phyloP scores from a whole-genome alignment of 2,113 vertebrate species.

The human (Homo sapiens) region DNA sequence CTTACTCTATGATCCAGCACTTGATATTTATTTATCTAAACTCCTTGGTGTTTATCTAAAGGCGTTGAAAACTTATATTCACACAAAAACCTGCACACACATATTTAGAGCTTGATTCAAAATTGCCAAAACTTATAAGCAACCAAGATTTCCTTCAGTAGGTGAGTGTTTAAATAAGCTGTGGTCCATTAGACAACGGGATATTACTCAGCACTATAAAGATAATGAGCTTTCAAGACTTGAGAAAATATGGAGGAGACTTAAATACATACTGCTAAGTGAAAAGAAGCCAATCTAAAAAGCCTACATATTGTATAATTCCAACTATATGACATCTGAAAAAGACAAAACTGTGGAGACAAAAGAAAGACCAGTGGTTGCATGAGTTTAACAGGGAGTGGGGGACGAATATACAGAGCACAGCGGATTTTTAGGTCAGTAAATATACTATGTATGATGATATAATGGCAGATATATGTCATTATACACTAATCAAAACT shows the following conservation, averaged over 20 bases:
- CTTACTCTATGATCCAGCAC: not conserved
- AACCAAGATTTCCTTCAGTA: not conserved
- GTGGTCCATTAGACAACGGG: not conserved
- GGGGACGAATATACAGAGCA: not conserved
- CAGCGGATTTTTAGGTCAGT: too few relatives aligned
- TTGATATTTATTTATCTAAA: not conserved
- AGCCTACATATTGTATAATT: not conserved
- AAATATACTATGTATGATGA: not conserved
- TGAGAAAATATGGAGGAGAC: not conserved
- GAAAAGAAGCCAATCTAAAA: not conserved
- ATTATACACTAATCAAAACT: not conserved
- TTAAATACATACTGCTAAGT: not conserved
- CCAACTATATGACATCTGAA: not conserved
- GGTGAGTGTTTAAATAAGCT: not conserved
- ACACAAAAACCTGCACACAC: not conserved
- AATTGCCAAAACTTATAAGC: not conserved
- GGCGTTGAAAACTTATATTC: not conserved
- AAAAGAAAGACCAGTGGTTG: not conserved
- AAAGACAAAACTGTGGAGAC: not conserved
- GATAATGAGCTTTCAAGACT: not conserved
- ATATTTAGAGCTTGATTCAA: not conserved
- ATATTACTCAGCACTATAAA: not conserved
- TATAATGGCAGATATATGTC: too few relatives aligned
- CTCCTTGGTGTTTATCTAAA: not conserved
- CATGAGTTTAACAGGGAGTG: not conserved